Conservation (phyloP, 2,888 invertebrate genomes). For the Arctia plantaginis region DNA sequence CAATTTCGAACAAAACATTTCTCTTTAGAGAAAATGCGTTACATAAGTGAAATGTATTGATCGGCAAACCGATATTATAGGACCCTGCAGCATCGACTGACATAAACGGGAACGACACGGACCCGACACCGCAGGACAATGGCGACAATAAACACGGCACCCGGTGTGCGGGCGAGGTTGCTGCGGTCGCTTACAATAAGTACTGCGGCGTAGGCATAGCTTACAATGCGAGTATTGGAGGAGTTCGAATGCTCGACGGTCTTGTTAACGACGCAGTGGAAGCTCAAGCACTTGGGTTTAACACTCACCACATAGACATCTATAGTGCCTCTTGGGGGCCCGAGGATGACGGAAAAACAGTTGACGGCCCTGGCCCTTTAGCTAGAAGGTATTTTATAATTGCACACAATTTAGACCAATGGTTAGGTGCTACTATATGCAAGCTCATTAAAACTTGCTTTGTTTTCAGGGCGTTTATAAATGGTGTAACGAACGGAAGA, state of each 20-base stretch:
- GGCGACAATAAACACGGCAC: slow-evolving; percentile 99
- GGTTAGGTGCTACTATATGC: slow-evolving; percentile 52
- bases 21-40: slow-evolving; percentile 29
- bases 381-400: slow-evolving; percentile 88
- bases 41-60: slow-evolving; percentile 44
- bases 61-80: slow-evolving; percentile 76
- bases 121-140: slow-evolving; percentile 99
- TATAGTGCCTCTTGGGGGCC: slow-evolving; percentile 99
- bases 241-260: slow-evolving; percentile 98
- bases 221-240: slow-evolving; percentile 98
- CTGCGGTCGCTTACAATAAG: slow-evolving; percentile 97
- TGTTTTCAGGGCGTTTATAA: slow-evolving; percentile 93
- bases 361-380: slow-evolving; percentile 97
- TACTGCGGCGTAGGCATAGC: slow-evolving; percentile 99
- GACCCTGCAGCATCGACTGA: slow-evolving; percentile 98
- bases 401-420: slow-evolving; percentile 55
- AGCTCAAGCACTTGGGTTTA: slow-evolving; percentile 96
- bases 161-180: slow-evolving; percentile 99
- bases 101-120: slow-evolving; percentile 98
- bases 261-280: slow-evolving; percentile 98
- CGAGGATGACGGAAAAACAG: slow-evolving; percentile 98
- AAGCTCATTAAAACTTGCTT: slow-evolving; percentile 76
- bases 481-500: slow-evolving; percentile 96
- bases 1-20: slow-evolving; percentile 30
- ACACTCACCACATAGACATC: slow-evolving; percentile 97